Conservation (phyloP, 2,888 invertebrate genomes). For the Morinoia aosen region DNA sequence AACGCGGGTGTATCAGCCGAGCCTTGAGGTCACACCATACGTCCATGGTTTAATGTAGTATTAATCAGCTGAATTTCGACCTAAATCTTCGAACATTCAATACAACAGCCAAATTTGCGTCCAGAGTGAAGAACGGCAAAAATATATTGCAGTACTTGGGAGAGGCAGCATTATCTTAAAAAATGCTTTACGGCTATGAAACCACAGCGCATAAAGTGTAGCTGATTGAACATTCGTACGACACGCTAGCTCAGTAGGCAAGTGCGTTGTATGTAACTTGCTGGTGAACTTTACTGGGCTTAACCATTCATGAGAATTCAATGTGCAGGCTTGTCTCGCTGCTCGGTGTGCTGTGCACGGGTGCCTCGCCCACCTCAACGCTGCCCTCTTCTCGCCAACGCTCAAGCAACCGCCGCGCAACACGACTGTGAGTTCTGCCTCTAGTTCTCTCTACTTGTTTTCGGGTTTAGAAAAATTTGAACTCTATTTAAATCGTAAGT, state of each 20-base stretch:
- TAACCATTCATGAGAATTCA: neutral
- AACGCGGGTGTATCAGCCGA: neutral
- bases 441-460: neutral
- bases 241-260: too few relatives aligned
- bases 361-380: constrained; percentile 85
- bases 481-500: neutral
- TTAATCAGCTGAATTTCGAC: neutral
- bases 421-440: constrained; percentile 71
- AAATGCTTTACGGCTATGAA: neutral
- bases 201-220: neutral
- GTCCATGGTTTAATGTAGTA: neutral
- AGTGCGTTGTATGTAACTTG: too few relatives aligned
- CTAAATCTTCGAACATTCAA: neutral
- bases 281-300: neutral
- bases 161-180: neutral
- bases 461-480: neutral
- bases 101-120: neutral
- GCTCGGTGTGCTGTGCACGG: constrained; percentile 90
- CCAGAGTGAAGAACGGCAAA: neutral
- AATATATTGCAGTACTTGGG: neutral
- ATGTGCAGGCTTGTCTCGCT: constrained; percentile 78
- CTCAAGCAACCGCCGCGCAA: constrained; percentile 69
- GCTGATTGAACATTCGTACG: neutral
- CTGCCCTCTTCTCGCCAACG: constrained; percentile 76
- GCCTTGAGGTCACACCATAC: neutral